Conservation (phyloP, 2,113 vertebrate genomes). For the Polyodon spathula region DNA sequence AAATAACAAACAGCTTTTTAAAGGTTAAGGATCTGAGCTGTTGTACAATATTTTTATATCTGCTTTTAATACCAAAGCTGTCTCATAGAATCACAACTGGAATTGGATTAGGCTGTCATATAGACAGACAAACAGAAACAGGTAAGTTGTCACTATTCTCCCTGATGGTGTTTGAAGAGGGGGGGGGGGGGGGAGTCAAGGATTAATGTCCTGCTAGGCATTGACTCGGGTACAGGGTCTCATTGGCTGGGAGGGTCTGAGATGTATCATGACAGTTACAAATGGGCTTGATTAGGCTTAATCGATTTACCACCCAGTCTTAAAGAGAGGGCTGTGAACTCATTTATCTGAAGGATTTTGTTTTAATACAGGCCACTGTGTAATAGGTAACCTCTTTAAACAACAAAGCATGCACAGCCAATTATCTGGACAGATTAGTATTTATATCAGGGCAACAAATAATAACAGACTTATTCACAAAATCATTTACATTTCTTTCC, state of each 20-base stretch:
- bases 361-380: neutral
- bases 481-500: constrained; percentile 44
- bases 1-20: too few species aligned
- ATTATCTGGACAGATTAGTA: constrained; percentile 17
- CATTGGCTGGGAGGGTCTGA: too few species aligned
- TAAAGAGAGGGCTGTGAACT: constrained; percentile 5
- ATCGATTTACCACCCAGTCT: constrained; percentile 18
- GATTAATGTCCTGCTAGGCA: too few species aligned
- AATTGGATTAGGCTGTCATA: too few species aligned
- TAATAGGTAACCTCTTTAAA: constrained; percentile 17
- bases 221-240: too few species aligned
- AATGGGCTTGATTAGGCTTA: constrained; percentile 13
- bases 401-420: constrained; percentile 14
- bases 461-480: constrained; percentile 39
- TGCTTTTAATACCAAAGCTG: too few species aligned
- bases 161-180: too few species aligned
- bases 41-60: too few species aligned
- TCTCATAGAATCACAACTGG: too few species aligned
- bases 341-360: constrained; percentile 31
- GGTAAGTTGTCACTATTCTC: too few species aligned
- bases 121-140: too few species aligned
- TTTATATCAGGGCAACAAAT: constrained; percentile 21
- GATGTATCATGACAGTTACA: constrained; percentile 4
- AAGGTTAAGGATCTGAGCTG: too few species aligned
- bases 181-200: neutral